Base-by-base conservation (phyloP, 1,140 invertebrate species). In the Drosophila navojoa region DNA sequence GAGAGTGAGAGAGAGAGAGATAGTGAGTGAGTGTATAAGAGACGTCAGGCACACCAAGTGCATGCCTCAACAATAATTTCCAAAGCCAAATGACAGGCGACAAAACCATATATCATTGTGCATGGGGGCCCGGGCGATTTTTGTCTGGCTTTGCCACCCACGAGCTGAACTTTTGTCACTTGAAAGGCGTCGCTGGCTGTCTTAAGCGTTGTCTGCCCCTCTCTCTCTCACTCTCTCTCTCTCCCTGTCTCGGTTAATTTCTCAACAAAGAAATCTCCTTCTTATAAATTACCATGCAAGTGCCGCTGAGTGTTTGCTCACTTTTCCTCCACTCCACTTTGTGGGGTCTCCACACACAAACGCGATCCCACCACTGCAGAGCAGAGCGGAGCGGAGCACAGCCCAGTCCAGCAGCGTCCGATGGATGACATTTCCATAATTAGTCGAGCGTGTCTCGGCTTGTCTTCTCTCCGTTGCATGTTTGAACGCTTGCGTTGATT, bases 351-450 rank as follows among this genome's bases (percentile, higher is more conserved):
- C 81, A 53, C 81, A 53, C 81, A 85, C 81, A 84, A 42, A 50
- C 40, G 0, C 54, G 42, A 22, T 29, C 50, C 71, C 50, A 32
- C 32, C 32, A 32, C 32, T 10, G 32, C 32, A 5, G n/a, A n/a
- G n/a, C n/a, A n/a, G n/a, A n/a, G n/a, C n/a, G n/a, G n/a, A n/a
- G n/a, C n/a, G n/a, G n/a, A n/a, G n/a, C n/a, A 7, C 32, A 38
- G 35, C 11, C 2, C 35, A 69, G 19, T 22, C 66, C 62, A 74
- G 52, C 64, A 68, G 44, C 52, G 76, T 79, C 82, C 81, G 82
- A 85, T 85, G 84, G 82, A 85, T 85, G 84, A 86, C 82, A 89
- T 87, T 89, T 87, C 79, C 82, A 87, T 89, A 87, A 87, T 87
- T 89, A 87, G 82, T 89, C 84, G 79, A 87, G 79, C 82, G 76